Evolutionary conservation across 1,140 invertebrate species (phyloP), one percentile per base, ranked within the genome.

Genomic region (Odontomachus brunneus): DNA sequence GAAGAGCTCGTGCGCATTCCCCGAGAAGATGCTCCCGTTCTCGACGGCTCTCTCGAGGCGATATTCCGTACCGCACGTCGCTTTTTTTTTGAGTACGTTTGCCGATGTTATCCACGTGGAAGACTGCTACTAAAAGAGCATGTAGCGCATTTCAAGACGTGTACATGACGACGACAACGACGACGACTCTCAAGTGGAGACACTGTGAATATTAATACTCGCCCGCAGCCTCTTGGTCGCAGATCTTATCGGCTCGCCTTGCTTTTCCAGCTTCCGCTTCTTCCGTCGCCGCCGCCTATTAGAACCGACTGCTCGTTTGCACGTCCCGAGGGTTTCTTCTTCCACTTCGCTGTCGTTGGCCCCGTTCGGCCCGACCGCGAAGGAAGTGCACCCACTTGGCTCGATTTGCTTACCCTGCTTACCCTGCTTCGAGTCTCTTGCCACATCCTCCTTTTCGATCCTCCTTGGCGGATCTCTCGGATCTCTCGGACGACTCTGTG

Each of bases 161-260:
- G 66, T 53, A 71, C 44, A 81, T 49, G 85, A 49, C 38, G 59
- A 44, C 48, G 60, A 55, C 38, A 7, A 44, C 4, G 38, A 81
- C 63, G 85, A 49, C 38, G 59, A 63, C 38, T 72, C 60, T 71
- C 49, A 38, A 7, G 26, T 59, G 49, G 82, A 85, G 86, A 86
- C 89, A 89, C 84, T 48, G 76, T 90, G 90, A 91, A 91, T 91
- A 91, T 91, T 91, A 91, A 91, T 91, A 89, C 85, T 85, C 80
- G 66, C 57, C 33, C 38, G 33, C 33, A 83, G 85, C 12, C 67
- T 59, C 80, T 86, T 69, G 78, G 89, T 71, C 69, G 89, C 48
- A 88, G 90, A 91, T 91, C 69, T 91, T 91, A 91, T 91, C 90
- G 75, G 86, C 44, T 75, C 51, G 62, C 87, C 85, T 87, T 69